Percentiles rank a stretch among this genome's conserved stretches.
These are phyloP conservation scores for Microctenopoma steveboyesi DNA, from an alignment of 2,797 vertebrate species.

Conservation along the genomic window DNA sequence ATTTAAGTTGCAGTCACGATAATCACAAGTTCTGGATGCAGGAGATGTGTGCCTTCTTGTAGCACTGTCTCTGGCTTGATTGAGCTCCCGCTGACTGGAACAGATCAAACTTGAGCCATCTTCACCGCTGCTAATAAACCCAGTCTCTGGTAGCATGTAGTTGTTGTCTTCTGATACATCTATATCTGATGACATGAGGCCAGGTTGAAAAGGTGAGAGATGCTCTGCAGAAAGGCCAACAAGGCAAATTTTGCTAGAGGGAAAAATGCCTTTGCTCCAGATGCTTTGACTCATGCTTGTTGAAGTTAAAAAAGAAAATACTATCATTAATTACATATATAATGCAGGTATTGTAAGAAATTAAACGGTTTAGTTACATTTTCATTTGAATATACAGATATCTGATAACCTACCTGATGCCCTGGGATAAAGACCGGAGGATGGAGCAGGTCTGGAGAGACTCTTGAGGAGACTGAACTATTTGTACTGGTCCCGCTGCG, in stretches of 20 bases:
- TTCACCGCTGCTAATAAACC: slow-evolving; percentile 57
- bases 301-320: background rate
- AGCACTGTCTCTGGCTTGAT: slow-evolving; percentile 41
- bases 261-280: slow-evolving; percentile 52
- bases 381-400: background rate
- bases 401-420: slow-evolving; percentile 53
- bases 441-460: slow-evolving; percentile 29
- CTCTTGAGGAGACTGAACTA: slow-evolving; percentile 26
- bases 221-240: slow-evolving; percentile 52
- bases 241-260: slow-evolving; percentile 44
- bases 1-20: slow-evolving; percentile 61
- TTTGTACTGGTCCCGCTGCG: slow-evolving; percentile 41
- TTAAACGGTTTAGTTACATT: too few relatives aligned
- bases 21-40: slow-evolving; percentile 32
- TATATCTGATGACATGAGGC: slow-evolving; percentile 40
- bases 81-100: slow-evolving; percentile 43
- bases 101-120: slow-evolving; percentile 46
- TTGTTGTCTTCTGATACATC: slow-evolving; percentile 55
- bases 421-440: background rate
- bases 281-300: slow-evolving; percentile 52
- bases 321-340: background rate
- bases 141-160: slow-evolving; percentile 43
- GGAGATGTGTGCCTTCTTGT: slow-evolving; percentile 30
- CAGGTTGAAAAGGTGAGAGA: slow-evolving; percentile 51
- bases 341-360: background rate